Base-by-base conservation (phyloP, 2,888 invertebrate genomes). In the Polyploca ridens region DNA sequence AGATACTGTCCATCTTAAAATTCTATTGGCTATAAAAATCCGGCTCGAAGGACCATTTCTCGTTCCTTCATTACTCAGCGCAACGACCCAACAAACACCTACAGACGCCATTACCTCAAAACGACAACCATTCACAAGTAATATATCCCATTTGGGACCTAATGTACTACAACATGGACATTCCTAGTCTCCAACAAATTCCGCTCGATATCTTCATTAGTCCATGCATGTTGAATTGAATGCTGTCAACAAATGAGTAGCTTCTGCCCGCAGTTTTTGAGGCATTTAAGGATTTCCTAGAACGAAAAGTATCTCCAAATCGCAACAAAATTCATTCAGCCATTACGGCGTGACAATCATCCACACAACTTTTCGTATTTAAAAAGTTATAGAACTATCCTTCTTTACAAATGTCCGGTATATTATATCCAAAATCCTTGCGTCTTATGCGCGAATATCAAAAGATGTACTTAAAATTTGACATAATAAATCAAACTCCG, bases 51-150 rank as follows among this genome's bases (percentile, higher is more conserved):
- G 41, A 61, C 61, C 61, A 41, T 19, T 44, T 27, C 38, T 61
- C 61, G 16, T 41, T 41, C n/a, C 60, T 11, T 44, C 41, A 59
- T 35, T 27, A 38, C 38, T 41, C 41, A 61, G 38, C 44, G 41
- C 41, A 61, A 16, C 54, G 54, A 54, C 54, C 54, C 19, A 54
- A 54, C 54, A 19, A 54, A 54, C 54, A 54, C 61, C 61, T 61
- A 41, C 61, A 41, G 44, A 41, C 41, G 61, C 41, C 61, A 61
- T 61, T 61, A 61, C 61, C 61, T 41, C 27, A 41, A 61, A 61
- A 41, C 61, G 61, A 27, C 54, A 16, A 54, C 19, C 61, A 61
- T 61, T 41, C 19, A 16, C 61, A 35, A 19, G 61, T 61, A 49
- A 49, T 49, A 49, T 49, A 49, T 14, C 60, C 60, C 41, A 60